phyloP scores from a whole-genome alignment of 2,797 vertebrate species.

The Microhierax caerulescens region DNA sequence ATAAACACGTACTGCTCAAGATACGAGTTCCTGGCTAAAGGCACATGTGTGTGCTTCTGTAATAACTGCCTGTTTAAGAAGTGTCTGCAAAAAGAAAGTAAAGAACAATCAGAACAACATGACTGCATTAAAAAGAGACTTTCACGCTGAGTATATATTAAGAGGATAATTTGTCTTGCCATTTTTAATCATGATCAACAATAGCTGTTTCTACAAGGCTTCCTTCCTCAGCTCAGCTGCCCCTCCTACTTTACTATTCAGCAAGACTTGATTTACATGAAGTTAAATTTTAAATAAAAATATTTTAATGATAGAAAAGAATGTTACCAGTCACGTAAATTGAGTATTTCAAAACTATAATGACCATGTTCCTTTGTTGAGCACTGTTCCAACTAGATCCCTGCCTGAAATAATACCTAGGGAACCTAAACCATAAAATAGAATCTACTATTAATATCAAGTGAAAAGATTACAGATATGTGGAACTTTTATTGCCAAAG shows the following conservation, averaged over 20 bases:
- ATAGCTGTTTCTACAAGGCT: neutral
- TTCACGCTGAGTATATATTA: neutral
- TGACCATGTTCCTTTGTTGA: neutral
- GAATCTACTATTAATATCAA: neutral
- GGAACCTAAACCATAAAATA: neutral
- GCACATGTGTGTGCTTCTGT: neutral
- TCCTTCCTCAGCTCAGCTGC: neutral
- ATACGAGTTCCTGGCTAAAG: neutral
- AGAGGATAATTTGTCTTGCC: neutral
- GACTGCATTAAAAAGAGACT: neutral
- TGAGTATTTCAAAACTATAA: neutral
- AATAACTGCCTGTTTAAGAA: conserved; percentile 5
- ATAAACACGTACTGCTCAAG: conserved; percentile 6
- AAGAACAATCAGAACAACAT: neutral
- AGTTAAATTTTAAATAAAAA: neutral
- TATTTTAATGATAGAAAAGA: neutral
- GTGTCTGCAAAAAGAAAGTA: neutral
- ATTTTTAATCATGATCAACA: neutral
- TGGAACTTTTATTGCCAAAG: neutral
- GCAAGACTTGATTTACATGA: neutral
- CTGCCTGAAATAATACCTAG: neutral
- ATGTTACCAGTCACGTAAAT: neutral
- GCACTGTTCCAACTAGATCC: neutral
- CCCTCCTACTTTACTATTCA: neutral
- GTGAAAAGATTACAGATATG: neutral